Base-by-base conservation (phyloP, 2,113 vertebrate species). In the Eira barbara region DNA sequence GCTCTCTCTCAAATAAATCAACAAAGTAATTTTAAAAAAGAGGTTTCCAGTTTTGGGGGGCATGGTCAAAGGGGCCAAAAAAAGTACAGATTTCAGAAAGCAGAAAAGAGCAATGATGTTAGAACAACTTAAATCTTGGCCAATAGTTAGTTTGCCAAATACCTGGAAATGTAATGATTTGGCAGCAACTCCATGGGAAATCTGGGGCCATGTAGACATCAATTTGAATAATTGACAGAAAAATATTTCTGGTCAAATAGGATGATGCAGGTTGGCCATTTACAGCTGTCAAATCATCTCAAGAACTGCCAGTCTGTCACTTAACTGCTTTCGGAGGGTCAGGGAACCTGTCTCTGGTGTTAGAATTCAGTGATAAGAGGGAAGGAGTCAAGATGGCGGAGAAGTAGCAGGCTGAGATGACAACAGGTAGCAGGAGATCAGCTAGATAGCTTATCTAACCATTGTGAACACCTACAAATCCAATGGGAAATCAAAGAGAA, bases 191-290 rank as follows among this genome's bases (percentile, higher is more conserved):
- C 21, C 59, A 36, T 88, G 34, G 17, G 18, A 42, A 57, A 31
- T 65, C 27, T 76, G 57, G 78, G 34, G 63, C 45, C 21, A 14
- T 65, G 2, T 27, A 82, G 55, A 47, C 59, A 92, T 20, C 36
- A 29, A n/a, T 73, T n/a, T 90, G 96, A 73, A 87, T 81, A 93
- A 81, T 3, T 61, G 74, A 94, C 71, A 91, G 63, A 78, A 85
- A 96, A 85, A 31, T 80, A 65, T 80, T 78, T 81, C 71, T 88
- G 81, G 31, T 52, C 49, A 52, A 29, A n/a, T 18, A 67, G 39
- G 18, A 76, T 29, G 69, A 69, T 76, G 65, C 36, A 81, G 59
- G 14, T 27, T 76, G 42, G 63, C 31, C 21, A 21, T 63, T 90
- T 73, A 23, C 27, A 79, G 14, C 84, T 69, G 25, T 23, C 39